Base-by-base conservation (phyloP, 2,797 vertebrate genomes). In the Chanos chanos region DNA sequence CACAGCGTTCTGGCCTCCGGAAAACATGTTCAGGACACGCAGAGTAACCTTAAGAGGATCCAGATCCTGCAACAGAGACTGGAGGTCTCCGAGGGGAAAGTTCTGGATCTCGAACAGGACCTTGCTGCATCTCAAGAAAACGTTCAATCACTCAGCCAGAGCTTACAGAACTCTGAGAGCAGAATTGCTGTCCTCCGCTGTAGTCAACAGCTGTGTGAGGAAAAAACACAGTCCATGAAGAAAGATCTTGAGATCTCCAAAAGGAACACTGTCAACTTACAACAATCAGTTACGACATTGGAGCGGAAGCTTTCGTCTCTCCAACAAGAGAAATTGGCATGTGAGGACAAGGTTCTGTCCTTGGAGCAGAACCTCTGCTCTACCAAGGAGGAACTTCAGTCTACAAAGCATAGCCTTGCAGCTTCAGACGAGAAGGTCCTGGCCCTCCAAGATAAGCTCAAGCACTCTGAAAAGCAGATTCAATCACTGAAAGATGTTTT, bases 341-440 rank as follows among this genome's bases (percentile, higher is more conserved):
- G n/a, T n/a, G n/a, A n/a, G n/a, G n/a, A n/a, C n/a, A n/a, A n/a
- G n/a, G n/a, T n/a, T n/a, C n/a, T n/a, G n/a, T n/a, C n/a, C n/a
- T n/a, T n/a, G 24, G 31, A 49, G 18, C 22, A 33, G 36, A 39
- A 15, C 10, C 24, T 56, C 1, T 22, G 13, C 10, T 15, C 25
- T n/a, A 27, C 44, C 4, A 51, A 56, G 16, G 51, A 56, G 15
- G 56, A 25, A 21, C 15, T 24, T 4, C 47, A 51, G 36, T 36
- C 19, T 1, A 24, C 33, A 19, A 54, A 52, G 3, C n/a, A 33
- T 39, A 34, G 12, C 9, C 21, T 58, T 7, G 59, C 31, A 19
- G 16, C 13, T n/a, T 19, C 47, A 7, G 28, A 50, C 10, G 43
- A 52, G 19, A 58, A 52, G 21, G 12, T 15, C 4, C 50, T 43